A percentile compares a stretch with the other conserved stretches of the same genome.
Evolutionary conservation across 2,888 invertebrate species (phyloP).

Genomic region (Andrena haemorrhoa): DNA sequence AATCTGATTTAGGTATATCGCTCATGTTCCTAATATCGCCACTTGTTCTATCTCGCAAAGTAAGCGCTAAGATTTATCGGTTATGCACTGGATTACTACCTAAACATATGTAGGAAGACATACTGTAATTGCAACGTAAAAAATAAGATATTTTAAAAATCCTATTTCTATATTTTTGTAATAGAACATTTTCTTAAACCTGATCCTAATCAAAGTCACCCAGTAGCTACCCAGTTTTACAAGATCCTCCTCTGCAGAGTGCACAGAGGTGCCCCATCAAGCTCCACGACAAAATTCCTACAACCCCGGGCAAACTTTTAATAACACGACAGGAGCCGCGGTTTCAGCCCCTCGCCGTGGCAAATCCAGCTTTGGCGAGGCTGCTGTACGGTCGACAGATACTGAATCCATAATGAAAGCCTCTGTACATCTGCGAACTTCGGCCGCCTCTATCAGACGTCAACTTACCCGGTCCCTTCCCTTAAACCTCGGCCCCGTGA

Average conservation of each 20-base stretch:
- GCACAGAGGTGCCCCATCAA: background rate
- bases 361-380: background rate
- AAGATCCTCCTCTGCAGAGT: background rate
- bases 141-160: no score
- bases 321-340: background rate
- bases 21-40: no score
- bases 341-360: no score
- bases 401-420: background rate
- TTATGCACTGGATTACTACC: no score
- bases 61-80: no score
- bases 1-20: no score
- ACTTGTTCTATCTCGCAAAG: no score
- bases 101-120: no score
- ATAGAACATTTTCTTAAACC: no score
- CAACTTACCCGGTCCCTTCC: background rate
- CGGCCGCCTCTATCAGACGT: background rate
- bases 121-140: no score
- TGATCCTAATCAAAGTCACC: no score
- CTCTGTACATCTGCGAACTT: background rate
- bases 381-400: background rate
- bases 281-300: background rate
- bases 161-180: no score
- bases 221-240: background rate
- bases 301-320: constrained; percentile 4
- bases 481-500: background rate